phyloP scores from a whole-genome alignment of 2,113 vertebrate species.

The Crotalus horridus region DNA sequence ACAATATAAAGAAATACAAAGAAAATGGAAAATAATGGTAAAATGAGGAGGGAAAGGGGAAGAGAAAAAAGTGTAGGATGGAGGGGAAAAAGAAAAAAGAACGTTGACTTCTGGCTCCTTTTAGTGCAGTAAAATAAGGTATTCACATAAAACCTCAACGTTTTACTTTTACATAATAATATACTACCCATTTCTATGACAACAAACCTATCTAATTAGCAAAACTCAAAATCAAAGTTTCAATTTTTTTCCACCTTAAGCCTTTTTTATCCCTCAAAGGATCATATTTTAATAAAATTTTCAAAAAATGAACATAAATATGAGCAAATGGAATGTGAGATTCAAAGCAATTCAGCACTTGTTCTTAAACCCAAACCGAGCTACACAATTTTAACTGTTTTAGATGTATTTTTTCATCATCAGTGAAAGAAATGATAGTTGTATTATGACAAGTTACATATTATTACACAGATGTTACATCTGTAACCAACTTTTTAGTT shows the following conservation, averaged over 20 bases:
- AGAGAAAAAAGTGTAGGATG: not conserved
- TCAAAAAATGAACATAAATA: constrained; percentile 22
- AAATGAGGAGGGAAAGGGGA: not conserved
- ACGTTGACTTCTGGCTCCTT: not conserved
- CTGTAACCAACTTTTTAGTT: constrained; percentile 44
- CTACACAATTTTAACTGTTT: not conserved
- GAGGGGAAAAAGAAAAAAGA: not conserved
- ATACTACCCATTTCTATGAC: not conserved
- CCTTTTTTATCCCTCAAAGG: no score
- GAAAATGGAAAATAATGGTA: not conserved
- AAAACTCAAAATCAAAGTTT: not conserved
- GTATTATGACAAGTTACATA: not conserved
- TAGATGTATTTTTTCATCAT: not conserved
- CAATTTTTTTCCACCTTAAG: no score
- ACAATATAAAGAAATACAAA: not conserved
- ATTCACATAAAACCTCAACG: not conserved
- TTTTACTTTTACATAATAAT: not conserved
- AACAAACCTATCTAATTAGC: not conserved
- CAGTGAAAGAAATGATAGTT: not conserved
- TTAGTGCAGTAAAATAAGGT: not conserved
- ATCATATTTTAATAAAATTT: not conserved
- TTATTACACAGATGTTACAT: constrained; percentile 26
- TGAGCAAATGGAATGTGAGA: not conserved
- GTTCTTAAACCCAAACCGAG: constrained; percentile 11
- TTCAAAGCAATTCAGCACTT: constrained; percentile 24